Conservation (phyloP, 2,113 vertebrate genomes). For the Calidris pygmaea region DNA sequence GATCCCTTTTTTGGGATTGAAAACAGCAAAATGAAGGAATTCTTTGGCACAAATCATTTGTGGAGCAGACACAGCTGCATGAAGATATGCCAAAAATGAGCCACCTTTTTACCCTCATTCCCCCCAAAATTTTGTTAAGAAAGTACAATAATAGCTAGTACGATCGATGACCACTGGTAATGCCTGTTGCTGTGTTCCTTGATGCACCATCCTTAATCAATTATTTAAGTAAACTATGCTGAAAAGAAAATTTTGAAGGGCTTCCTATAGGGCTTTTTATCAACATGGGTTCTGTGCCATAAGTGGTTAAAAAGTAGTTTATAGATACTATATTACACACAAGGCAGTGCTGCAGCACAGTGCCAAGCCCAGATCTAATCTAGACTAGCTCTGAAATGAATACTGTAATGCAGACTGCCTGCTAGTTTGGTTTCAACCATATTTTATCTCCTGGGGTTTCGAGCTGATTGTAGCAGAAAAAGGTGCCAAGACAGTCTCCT, state of each 20-base stretch:
- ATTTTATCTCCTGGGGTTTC: constrained; percentile 41
- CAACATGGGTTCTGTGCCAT: background rate
- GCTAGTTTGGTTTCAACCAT: constrained; percentile 28
- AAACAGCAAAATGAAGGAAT: background rate
- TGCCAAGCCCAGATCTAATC: constrained; percentile 35
- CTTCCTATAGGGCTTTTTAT: background rate
- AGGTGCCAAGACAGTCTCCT: constrained; percentile 33
- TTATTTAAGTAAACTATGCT: background rate
- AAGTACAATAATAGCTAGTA: background rate
- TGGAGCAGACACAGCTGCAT: background rate
- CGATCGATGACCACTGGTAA: background rate
- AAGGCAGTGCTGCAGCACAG: background rate
- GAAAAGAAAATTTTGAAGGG: background rate
- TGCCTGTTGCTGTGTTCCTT: background rate
- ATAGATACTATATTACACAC: constrained; percentile 17
- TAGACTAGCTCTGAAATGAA: constrained; percentile 36
- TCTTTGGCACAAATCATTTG: background rate
- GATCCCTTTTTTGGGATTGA: background rate
- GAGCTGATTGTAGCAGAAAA: constrained; percentile 51
- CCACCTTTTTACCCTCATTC: background rate
- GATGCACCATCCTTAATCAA: background rate
- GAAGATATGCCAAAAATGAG: background rate
- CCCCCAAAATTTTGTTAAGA: background rate
- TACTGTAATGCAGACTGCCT: constrained; percentile 20
- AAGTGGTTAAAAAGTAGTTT: constrained; percentile 33